Evolutionary conservation across 2,888 invertebrate genomes (phyloP).

Genomic region (Eledone cirrhosa): DNA sequence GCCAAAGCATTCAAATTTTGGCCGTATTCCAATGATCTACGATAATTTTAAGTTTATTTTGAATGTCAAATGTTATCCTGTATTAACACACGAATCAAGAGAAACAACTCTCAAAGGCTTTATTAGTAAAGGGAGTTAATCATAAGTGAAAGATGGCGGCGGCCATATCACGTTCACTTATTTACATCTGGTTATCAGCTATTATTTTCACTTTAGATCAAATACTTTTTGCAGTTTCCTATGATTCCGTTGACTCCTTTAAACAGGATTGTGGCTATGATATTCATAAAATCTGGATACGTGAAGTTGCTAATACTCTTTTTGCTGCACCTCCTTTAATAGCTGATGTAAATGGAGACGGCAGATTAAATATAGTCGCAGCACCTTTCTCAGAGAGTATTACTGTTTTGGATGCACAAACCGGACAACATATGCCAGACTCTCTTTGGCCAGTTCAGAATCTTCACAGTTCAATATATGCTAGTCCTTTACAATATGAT

Average conservation of each 20-base stretch:
- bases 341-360: constrained; percentile 59
- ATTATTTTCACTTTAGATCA: too few relatives aligned
- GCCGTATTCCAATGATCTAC: too few relatives aligned
- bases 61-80: too few relatives aligned
- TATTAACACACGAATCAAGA: too few relatives aligned
- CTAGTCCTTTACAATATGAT: constrained; percentile 63
- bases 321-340: constrained; percentile 60
- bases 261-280: constrained; percentile 50
- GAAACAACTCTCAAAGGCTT: too few relatives aligned
- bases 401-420: constrained; percentile 54
- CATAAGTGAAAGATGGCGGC: constrained; percentile 7
- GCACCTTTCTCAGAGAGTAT: constrained; percentile 60
- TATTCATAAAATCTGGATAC: constrained; percentile 56
- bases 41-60: too few relatives aligned
- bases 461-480: constrained; percentile 55
- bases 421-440: constrained; percentile 46
- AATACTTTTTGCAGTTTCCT: too few relatives aligned
- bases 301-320: constrained; percentile 58
- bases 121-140: background rate
- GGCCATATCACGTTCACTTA: background rate
- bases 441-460: constrained; percentile 59
- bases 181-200: too few relatives aligned
- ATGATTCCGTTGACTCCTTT: background rate
- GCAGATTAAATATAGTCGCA: constrained; percentile 56
- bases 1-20: too few relatives aligned